phyloP scores from a whole-genome alignment of 1,140 invertebrate genomes.

The Paracyclopina nana region DNA sequence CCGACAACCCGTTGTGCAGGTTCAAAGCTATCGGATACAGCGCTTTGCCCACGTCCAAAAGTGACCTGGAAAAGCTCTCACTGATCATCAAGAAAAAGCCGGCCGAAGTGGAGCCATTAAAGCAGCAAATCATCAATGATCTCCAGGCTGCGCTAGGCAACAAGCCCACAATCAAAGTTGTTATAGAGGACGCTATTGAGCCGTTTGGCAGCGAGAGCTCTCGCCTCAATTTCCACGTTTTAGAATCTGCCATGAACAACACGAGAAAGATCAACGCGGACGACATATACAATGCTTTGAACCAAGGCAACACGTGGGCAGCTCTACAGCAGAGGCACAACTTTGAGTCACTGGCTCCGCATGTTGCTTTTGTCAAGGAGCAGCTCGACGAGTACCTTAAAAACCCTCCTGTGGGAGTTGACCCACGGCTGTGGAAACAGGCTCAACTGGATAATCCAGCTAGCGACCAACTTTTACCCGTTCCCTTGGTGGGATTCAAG shows the following conservation, averaged over 20 bases:
- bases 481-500: constrained; percentile 73
- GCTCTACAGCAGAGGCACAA: constrained; percentile 21
- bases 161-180: constrained; percentile 7
- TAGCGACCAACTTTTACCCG: constrained; percentile 52
- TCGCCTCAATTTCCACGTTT: constrained; percentile 2
- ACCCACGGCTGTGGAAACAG: constrained; percentile 50
- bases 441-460: constrained; percentile 83
- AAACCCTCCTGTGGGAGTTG: constrained; percentile 48
- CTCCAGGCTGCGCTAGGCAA: constrained; percentile 1
- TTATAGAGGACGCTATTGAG: not conserved
- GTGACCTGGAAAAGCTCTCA: constrained; percentile 66
- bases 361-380: constrained; percentile 23
- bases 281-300: constrained; percentile 23
- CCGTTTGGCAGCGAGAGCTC: not conserved
- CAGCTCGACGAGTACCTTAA: constrained; percentile 73
- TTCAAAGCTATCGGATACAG: constrained; percentile 39
- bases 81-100: constrained; percentile 59
- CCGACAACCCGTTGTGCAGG: constrained; percentile 69
- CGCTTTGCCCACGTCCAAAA: constrained; percentile 48
- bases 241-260: constrained; percentile 3
- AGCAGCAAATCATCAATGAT: not conserved
- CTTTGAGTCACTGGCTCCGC: constrained; percentile 17
- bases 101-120: constrained; percentile 41
- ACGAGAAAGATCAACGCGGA: constrained; percentile 22
- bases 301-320: constrained; percentile 21